phyloP scores from a whole-genome alignment of 2,888 invertebrate species.

The Hemistola chrysoprasaria region DNA sequence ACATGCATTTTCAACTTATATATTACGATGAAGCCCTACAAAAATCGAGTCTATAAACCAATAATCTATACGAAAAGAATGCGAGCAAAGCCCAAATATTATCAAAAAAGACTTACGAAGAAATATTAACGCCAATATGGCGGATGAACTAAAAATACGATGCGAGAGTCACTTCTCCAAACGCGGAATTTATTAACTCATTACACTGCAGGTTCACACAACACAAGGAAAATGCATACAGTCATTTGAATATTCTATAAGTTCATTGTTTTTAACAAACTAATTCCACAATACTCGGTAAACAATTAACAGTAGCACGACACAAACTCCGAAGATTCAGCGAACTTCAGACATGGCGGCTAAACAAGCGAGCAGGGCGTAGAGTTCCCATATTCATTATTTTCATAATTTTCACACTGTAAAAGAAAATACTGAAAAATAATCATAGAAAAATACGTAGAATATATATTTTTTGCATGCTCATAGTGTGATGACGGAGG shows the following conservation, averaged over 20 bases:
- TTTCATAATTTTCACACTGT: conserved; percentile 51
- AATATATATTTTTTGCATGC: conserved; percentile 61
- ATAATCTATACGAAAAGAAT: conserved; percentile 61
- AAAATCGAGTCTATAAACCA: conserved; percentile 66
- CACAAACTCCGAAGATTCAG: conserved; percentile 78
- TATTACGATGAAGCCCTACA: conserved; percentile 70
- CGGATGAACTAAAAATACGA: conserved; percentile 85
- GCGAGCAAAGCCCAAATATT: conserved; percentile 68
- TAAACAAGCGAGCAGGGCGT: conserved; percentile 73
- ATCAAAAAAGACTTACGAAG: conserved; percentile 80
- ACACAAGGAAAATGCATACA: conserved; percentile 64
- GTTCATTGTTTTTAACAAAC: conserved; percentile 62
- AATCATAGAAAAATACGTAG: conserved; percentile 58
- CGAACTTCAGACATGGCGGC: conserved; percentile 82
- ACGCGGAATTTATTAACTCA: conserved; percentile 68
- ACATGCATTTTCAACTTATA: conserved; percentile 56
- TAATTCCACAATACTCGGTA: conserved; percentile 71
- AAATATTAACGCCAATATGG: conserved; percentile 86
- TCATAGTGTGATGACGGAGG: conserved; percentile 62
- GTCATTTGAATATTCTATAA: conserved; percentile 56
- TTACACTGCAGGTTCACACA: conserved; percentile 67
- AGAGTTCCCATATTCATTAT: conserved; percentile 58
- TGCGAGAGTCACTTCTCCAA: conserved; percentile 75
- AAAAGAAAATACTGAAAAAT: conserved; percentile 73
- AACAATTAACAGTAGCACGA: conserved; percentile 78